phyloP scores from a whole-genome alignment of 92 coral and sea anemone genomes.

The Paramuricea clavata region DNA sequence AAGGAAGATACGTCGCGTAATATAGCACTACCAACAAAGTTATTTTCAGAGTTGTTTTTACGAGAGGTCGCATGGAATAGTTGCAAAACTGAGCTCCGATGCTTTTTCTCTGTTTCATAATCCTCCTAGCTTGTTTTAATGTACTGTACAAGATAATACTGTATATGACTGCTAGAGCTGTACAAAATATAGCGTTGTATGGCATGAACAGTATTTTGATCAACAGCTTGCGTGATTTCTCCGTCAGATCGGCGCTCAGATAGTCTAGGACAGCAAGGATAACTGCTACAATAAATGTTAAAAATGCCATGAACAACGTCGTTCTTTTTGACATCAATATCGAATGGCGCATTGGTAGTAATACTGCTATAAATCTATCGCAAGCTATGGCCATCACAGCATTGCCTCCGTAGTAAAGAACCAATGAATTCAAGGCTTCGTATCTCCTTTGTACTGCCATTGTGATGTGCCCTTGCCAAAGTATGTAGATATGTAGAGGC shows the following conservation, averaged over 20 bases:
- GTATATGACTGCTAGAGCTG: background rate
- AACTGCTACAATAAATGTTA: background rate
- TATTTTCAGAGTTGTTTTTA: background rate
- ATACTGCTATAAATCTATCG: background rate
- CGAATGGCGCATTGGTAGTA: background rate
- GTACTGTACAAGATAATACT: background rate
- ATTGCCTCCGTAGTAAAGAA: background rate
- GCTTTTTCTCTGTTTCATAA: background rate
- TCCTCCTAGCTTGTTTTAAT: background rate
- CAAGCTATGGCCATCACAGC: background rate
- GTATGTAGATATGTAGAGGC: background rate
- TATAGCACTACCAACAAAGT: background rate
- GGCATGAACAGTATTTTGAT: background rate
- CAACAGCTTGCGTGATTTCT: background rate
- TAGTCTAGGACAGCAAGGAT: background rate
- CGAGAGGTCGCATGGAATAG: background rate
- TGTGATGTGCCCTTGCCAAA: background rate
- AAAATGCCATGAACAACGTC: background rate
- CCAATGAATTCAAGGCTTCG: slow-evolving; percentile 1
- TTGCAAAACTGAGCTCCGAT: background rate
- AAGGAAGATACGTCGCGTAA: background rate
- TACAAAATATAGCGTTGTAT: background rate
- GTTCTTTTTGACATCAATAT: background rate
- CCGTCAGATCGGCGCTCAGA: background rate
- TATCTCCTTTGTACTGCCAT: background rate